Conservation (phyloP, 2,888 invertebrate genomes). For the Pimpla rufipes region DNA sequence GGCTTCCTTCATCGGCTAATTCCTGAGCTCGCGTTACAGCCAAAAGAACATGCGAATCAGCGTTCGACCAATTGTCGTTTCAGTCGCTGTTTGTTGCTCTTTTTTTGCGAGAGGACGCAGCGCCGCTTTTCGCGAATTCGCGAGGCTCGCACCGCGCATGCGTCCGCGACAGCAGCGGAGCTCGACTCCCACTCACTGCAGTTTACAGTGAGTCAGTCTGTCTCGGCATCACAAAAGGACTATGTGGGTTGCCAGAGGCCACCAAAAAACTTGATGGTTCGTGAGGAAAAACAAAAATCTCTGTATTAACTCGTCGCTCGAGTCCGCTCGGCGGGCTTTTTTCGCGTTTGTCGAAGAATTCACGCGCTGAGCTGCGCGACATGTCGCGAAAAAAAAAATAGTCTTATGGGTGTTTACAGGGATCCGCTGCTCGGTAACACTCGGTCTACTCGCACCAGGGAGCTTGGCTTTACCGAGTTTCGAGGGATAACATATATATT, state of each 20-base stretch:
- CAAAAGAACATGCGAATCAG: no score
- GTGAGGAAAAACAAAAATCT: conserved; percentile 60
- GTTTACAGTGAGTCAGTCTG: conserved; percentile 48
- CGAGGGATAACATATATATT: conserved; percentile 54
- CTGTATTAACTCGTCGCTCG: not conserved
- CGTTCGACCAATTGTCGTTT: no score
- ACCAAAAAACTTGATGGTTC: conserved; percentile 65
- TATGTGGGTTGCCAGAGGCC: conserved; percentile 51
- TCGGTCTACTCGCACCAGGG: conserved; percentile 32
- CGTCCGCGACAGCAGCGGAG: not conserved
- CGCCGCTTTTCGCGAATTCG: not conserved
- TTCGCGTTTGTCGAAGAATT: not conserved
- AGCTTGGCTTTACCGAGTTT: conserved; percentile 40
- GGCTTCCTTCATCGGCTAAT: no score
- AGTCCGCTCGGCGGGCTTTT: not conserved
- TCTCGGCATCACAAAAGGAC: conserved; percentile 52
- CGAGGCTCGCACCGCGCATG: conserved; percentile 1
- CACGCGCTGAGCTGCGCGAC: not conserved
- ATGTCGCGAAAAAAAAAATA: conserved; percentile 12
- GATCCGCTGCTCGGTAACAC: conserved; percentile 60
- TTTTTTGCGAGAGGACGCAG: not conserved
- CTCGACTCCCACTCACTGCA: not conserved
- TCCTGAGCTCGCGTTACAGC: no score
- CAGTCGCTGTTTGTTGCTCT: no score
- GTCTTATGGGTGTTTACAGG: conserved; percentile 57